phyloP scores from a whole-genome alignment of 2,888 invertebrate genomes.

The Crepidodera aurea region DNA sequence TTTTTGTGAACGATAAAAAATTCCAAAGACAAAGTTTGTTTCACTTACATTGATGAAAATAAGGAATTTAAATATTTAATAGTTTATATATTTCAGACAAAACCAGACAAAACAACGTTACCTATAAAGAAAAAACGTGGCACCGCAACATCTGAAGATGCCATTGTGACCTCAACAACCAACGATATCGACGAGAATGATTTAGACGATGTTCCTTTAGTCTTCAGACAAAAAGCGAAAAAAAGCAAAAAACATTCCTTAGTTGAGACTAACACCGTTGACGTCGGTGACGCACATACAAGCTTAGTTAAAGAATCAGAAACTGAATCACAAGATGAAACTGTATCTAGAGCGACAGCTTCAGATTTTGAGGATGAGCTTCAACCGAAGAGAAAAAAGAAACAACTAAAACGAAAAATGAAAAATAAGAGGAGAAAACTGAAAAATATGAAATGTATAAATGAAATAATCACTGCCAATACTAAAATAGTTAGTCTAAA shows the following conservation, averaged over 20 bases:
- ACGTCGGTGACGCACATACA: constrained; percentile 14
- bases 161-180: constrained; percentile 41
- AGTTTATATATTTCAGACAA: no score
- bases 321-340: constrained; percentile 33
- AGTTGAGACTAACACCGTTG: constrained; percentile 18
- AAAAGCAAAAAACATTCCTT: constrained; percentile 11
- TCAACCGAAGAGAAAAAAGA: constrained; percentile 25
- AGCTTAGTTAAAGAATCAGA: constrained; percentile 28
- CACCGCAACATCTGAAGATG: constrained; percentile 39
- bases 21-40: no score
- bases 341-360: constrained; percentile 32
- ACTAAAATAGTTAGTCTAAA: constrained; percentile 24
- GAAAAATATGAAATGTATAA: constrained; percentile 8
- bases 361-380: constrained; percentile 25
- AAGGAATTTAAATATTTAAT: no score
- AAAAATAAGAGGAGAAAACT: constrained; percentile 9
- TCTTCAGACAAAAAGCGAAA: constrained; percentile 10
- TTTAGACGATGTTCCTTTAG: constrained; percentile 16
- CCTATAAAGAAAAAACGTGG: constrained; percentile 11
- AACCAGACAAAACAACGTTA: no score
- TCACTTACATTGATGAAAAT: no score
- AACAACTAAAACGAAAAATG: constrained; percentile 17
- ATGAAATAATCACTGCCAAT: constrained; percentile 31
- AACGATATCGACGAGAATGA: constrained; percentile 21
- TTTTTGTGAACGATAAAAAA: no score